Conservation (phyloP, 2,888 invertebrate genomes). For the Lucinisca nassula region DNA sequence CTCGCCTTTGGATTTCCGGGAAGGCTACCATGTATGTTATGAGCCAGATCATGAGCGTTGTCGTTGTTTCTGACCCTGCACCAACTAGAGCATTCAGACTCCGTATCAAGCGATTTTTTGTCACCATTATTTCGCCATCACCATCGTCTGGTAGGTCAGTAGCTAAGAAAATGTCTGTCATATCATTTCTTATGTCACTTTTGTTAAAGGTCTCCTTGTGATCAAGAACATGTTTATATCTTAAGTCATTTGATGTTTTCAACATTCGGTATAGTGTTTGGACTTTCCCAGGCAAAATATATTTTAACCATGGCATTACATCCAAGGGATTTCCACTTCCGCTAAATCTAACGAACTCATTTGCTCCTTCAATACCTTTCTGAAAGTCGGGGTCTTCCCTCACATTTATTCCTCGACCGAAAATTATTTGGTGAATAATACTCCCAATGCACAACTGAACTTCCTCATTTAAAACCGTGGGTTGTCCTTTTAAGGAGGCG, state of each 20-base stretch:
- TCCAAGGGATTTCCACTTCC: constrained; percentile 68
- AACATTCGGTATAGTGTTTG: constrained; percentile 42
- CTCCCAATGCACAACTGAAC: constrained; percentile 34
- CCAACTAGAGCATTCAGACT: constrained; percentile 70
- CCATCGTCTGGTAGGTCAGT: constrained; percentile 22
- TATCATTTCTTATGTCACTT: constrained; percentile 61
- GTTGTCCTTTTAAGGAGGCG: not conserved
- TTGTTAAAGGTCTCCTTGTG: constrained; percentile 14
- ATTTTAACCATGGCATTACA: constrained; percentile 70
- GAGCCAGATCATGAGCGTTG: constrained; percentile 37
- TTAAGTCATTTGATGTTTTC: not conserved
- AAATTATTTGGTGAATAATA: constrained; percentile 65
- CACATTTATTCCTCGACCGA: constrained; percentile 47
- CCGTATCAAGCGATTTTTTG: not conserved
- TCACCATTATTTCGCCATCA: not conserved
- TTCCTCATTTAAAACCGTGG: constrained; percentile 7
- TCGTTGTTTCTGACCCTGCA: constrained; percentile 74
- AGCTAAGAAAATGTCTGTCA: constrained; percentile 74
- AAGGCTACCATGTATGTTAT: constrained; percentile 31
- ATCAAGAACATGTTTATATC: not conserved
- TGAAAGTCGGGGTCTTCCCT: constrained; percentile 9
- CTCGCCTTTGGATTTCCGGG: constrained; percentile 65
- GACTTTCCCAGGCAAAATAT: constrained; percentile 57
- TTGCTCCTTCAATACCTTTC: not conserved
- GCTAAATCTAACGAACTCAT: constrained; percentile 32